These are phyloP conservation scores for Chaunax sp. DNA, from an alignment of 2,797 vertebrate species.

Conservation along the genomic window DNA sequence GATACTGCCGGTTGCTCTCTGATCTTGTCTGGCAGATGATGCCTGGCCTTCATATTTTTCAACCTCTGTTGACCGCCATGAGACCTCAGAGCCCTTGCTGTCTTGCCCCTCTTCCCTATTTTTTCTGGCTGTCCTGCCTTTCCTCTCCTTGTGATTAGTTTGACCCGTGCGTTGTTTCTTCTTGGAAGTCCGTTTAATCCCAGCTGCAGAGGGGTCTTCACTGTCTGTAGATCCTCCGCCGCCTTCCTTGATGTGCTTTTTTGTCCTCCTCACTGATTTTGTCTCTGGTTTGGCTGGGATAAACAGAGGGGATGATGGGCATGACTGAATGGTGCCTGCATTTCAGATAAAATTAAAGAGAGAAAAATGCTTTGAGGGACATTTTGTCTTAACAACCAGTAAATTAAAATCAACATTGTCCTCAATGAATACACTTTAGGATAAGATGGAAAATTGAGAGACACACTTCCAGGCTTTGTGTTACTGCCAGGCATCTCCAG, in stretches of 20 bases:
- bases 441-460: constrained; percentile 68
- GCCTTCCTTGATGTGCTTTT: constrained; percentile 61
- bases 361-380: constrained; percentile 24
- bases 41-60: constrained; percentile 37
- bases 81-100: constrained; percentile 35
- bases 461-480: constrained; percentile 69
- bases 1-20: constrained; percentile 20
- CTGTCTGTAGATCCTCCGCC: constrained; percentile 75
- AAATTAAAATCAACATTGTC: constrained; percentile 38
- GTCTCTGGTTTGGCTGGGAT: constrained; percentile 75
- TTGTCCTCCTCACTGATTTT: constrained; percentile 57
- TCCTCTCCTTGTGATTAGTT: constrained; percentile 48
- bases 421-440: constrained; percentile 62
- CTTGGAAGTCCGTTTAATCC: constrained; percentile 58
- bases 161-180: constrained; percentile 70
- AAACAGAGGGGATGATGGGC: constrained; percentile 82
- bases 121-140: constrained; percentile 42
- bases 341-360: constrained; percentile 30
- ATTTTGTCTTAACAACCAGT: constrained; percentile 50
- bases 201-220: constrained; percentile 58
- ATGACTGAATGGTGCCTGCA: constrained; percentile 65
- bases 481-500: constrained; percentile 64
- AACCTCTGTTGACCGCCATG: constrained; percentile 19
- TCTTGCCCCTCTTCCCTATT: constrained; percentile 36
- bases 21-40: constrained; percentile 16